Evolutionary conservation across 2,888 invertebrate species (phyloP), one percentile per base, ranked within the genome.

Genomic region (Lamellibrachia columna): DNA sequence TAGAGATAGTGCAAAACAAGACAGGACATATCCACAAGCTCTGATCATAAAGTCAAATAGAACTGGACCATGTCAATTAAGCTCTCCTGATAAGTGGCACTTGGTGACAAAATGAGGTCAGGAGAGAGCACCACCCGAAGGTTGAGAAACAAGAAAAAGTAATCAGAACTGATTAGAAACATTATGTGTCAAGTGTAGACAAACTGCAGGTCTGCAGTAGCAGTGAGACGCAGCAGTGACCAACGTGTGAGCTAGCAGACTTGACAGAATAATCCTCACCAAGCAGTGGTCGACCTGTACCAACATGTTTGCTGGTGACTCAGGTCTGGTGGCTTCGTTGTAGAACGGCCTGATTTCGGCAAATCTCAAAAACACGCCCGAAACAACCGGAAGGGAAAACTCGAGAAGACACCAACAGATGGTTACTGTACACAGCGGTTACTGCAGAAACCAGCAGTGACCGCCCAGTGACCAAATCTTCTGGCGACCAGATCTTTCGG

Each of bases 61-160:
- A 75, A 75, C 75, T n/a, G 75, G 22, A 75, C 75, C 22, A 6
- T 75, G 75, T 75, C 22, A n/a, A 75, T 75, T 75, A 75, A 75
- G 75, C 75, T 75, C 22, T 75, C 75, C 75, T 75, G 75, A 75
- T 75, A 75, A 75, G 75, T 75, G 55, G 75, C 75, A 75, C 75
- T 75, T n/a, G 22, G 2, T 75, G 75, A 75, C 75, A 75, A 40
- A 40, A 40, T 40, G 40, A 15, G 75, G 75, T 75, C 75, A 75
- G 4, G 22, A 22, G 15, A 11, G 75, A 22, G 75, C 22, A 75
- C 2, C 22, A 75, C 2, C 22, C 4, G 75, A 75, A 75, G 75
- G 15, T 15, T 11, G 58, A 58, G 58, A 75, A 75, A 22, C 75
- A 22, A 75, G 75, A 75, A n/a, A 75, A 40, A 75, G 15, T 75